Conservation (phyloP, 2,797 vertebrate genomes). For the Borostomias antarcticus region DNA sequence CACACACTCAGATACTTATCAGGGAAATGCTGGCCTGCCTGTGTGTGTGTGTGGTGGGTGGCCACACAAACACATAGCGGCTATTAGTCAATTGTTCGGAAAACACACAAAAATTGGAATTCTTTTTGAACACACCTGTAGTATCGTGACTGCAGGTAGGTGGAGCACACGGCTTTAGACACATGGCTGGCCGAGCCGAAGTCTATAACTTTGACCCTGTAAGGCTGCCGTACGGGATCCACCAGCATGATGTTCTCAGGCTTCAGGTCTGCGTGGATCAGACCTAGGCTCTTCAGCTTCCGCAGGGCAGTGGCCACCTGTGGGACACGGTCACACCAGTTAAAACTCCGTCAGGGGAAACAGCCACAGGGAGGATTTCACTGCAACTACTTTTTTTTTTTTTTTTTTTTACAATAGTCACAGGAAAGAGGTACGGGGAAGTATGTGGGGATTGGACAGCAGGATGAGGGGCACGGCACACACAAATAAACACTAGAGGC, state of each 20-base stretch:
- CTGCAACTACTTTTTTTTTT: slow-evolving; percentile 86
- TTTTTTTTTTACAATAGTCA: no score
- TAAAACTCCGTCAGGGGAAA: not conserved
- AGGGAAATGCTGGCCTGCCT: no score
- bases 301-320: slow-evolving; percentile 97
- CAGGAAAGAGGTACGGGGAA: no score
- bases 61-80: not conserved
- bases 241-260: slow-evolving; percentile 99
- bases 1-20: no score
- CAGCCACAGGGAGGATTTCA: slow-evolving; percentile 26
- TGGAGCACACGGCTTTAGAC: slow-evolving; percentile 98
- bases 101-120: not conserved
- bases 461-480: no score
- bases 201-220: slow-evolving; percentile 97
- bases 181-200: slow-evolving; percentile 98
- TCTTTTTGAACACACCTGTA: slow-evolving; percentile 86
- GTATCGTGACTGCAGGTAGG: slow-evolving; percentile 96
- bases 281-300: slow-evolving; percentile 96
- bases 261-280: slow-evolving; percentile 98
- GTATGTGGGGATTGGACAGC: no score
- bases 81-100: not conserved
- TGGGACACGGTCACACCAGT: slow-evolving; percentile 65
- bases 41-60: no score
- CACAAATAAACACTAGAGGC: no score
- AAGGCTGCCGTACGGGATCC: slow-evolving; percentile 93